phyloP scores from a whole-genome alignment of 2,888 invertebrate genomes.

The Trachelus iudaicus region DNA sequence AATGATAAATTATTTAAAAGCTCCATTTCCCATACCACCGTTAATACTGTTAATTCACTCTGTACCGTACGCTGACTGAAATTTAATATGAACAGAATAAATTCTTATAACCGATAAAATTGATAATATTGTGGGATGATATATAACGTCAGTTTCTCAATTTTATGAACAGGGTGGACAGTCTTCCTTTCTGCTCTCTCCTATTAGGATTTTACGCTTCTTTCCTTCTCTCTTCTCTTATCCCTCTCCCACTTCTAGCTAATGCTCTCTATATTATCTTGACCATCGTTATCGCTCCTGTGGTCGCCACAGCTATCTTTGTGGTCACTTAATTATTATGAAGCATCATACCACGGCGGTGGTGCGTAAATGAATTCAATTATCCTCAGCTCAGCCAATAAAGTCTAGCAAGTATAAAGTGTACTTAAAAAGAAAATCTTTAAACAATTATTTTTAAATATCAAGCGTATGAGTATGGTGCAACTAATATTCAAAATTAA shows the following conservation, averaged over 20 bases:
- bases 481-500: background rate
- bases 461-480: background rate
- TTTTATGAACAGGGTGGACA: background rate
- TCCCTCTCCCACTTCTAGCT: background rate
- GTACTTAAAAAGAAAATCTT: background rate
- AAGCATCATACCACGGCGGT: background rate
- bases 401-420: background rate
- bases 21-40: background rate
- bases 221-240: background rate
- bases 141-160: background rate
- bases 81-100: background rate
- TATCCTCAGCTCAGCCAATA: background rate
- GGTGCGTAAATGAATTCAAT: background rate
- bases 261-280: background rate
- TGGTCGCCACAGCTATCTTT: background rate
- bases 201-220: background rate
- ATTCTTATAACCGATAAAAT: background rate
- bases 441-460: background rate
- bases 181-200: background rate
- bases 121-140: background rate
- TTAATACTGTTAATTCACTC: background rate
- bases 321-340: background rate
- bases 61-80: background rate
- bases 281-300: background rate
- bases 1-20: background rate